phyloP scores from a whole-genome alignment of 2,888 invertebrate species.

The Noctua janthe region DNA sequence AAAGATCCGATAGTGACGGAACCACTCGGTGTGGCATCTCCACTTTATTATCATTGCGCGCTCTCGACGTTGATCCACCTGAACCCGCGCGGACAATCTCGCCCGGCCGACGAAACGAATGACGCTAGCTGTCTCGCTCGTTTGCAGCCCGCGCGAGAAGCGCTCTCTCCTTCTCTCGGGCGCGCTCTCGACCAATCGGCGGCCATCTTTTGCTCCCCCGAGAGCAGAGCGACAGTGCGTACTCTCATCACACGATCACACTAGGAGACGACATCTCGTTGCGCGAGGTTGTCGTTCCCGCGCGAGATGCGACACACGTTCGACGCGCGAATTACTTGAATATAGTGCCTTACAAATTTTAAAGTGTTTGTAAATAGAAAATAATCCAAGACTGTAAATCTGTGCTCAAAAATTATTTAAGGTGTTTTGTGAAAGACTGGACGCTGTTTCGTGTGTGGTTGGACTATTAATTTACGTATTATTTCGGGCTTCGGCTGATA shows the following conservation, averaged over 20 bases:
- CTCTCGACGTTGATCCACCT: slow-evolving; percentile 83
- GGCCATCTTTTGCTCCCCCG: slow-evolving; percentile 90
- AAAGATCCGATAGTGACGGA: slow-evolving; percentile 76
- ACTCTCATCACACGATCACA: slow-evolving; percentile 89
- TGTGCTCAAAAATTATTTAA: slow-evolving; percentile 82
- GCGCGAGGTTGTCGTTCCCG: slow-evolving; percentile 88
- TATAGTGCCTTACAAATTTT: slow-evolving; percentile 80
- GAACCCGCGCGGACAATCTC: slow-evolving; percentile 86
- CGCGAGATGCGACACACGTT: slow-evolving; percentile 77
- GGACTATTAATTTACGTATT: slow-evolving; percentile 79
- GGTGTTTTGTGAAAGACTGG: slow-evolving; percentile 85
- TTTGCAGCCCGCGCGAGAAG: slow-evolving; percentile 81
- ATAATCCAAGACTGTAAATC: slow-evolving; percentile 77
- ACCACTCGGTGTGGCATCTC: slow-evolving; percentile 83
- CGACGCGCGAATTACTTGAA: slow-evolving; percentile 79
- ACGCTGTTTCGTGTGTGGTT: slow-evolving; percentile 75
- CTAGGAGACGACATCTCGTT: slow-evolving; percentile 88
- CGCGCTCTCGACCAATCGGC: slow-evolving; percentile 88
- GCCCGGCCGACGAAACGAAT: slow-evolving; percentile 84
- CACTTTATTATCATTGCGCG: slow-evolving; percentile 86
- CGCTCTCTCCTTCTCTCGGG: slow-evolving; percentile 87
- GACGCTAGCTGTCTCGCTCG: slow-evolving; percentile 85
- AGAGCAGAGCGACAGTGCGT: slow-evolving; percentile 90
- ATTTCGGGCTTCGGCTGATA: slow-evolving; percentile 83
- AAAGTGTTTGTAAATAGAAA: slow-evolving; percentile 73